Base-by-base conservation (phyloP, 2,888 invertebrate species). In the Meta bourneti region DNA sequence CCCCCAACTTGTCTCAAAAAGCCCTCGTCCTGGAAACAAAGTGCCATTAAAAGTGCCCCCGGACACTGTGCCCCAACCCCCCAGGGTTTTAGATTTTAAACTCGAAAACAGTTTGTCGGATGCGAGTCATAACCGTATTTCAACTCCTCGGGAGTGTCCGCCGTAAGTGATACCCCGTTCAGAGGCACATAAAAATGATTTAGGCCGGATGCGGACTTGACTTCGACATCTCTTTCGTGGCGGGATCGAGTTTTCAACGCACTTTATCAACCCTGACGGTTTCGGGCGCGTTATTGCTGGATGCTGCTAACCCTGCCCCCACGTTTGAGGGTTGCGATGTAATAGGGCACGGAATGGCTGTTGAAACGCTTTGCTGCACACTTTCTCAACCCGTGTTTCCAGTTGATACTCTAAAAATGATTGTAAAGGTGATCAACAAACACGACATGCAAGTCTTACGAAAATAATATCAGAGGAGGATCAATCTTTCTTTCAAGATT, bases 171-270 rank as follows among this genome's bases (percentile, higher is more conserved):
- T 74, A 83, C 69, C 16, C 71, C 71, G 16, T 49, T 48, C 16
- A 34, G 71, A 34, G 52, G 71, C 19, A n/a, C 71, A 87, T 87
- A 87, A 87, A 87, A 87, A 87, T 87, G 86, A 87, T 87, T 78
- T 78, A 87, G 79, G 71, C 86, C 86, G 86, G 86, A 87, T 87
- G 71, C 51, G 51, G 20, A 77, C 61, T 86, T 19, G 77, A 52
- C 51, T 79, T 87, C 79, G 78, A 77, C 77, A 70, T 69, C 19
- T 49, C 78, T 19, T 86, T 75, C 69, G 86, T 13, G 79, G 86
- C 79, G 52, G 71, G 79, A 78, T 79, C 69, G 69, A 71, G 79
- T 78, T 87, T 79, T 51, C 70, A 51, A n/a, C 49, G 20, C 70
- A 52, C 71, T 87, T 70, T 61, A 87, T 87, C 86, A 87, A 48